Conservation (phyloP, 2,797 vertebrate genomes). For the Sebastes cheni region DNA sequence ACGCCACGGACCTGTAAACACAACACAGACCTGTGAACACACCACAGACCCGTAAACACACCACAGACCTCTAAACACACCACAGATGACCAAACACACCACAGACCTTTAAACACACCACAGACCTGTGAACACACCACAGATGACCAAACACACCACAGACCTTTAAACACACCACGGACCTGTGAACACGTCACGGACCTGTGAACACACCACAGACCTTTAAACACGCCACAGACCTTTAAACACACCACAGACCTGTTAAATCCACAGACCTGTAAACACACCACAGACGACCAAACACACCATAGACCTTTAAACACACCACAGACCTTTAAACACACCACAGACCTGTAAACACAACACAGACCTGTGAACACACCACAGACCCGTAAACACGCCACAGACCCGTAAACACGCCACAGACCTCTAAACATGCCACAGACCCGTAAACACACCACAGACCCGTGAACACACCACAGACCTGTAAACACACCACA, state of each 20-base stretch:
- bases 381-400: fast-evolving
- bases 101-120: neutral
- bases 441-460: neutral
- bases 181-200: fast-evolving
- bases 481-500: neutral
- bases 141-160: neutral
- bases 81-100: neutral
- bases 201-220: neutral
- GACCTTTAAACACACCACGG: neutral
- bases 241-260: neutral
- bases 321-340: neutral
- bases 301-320: neutral
- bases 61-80: neutral
- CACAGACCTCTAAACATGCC: neutral
- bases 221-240: neutral
- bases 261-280: neutral
- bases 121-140: neutral
- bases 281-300: neutral
- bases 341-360: neutral
- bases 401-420: neutral
- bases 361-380: neutral
- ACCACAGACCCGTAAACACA: fast-evolving
- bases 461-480: neutral
- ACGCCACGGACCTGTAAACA: neutral
- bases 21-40: neutral